Base-by-base conservation (phyloP, 2,888 invertebrate species). In the Sinhomidia bicolor region DNA sequence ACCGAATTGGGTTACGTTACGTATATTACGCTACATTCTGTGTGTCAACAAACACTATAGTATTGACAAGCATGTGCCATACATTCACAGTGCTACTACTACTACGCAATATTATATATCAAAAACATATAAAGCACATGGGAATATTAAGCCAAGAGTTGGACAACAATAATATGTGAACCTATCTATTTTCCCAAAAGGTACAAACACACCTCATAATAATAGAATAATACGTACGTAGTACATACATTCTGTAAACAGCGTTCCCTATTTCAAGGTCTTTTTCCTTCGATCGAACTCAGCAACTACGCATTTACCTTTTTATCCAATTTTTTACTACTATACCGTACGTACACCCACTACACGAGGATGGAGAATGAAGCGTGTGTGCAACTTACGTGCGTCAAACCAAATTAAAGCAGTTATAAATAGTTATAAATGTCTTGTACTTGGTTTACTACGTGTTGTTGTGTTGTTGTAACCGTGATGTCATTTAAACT, bases 261-360 rank as follows among this genome's bases (percentile, higher is more conserved):
- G 17, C 36, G 51, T 65, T 79, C 85, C 85, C 85, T 85, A 71
- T 78, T 79, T 85, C 85, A 85, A 85, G 85, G 85, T 65, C 79
- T 79, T 65, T 54, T 81, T 74, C 29, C 76, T 76, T 85, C 84
- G 76, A 76, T 85, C 76, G 84, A 76, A 76, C 20, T 62, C 60
- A 54, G 10, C 60, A 71, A 57, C 60, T 80, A 60, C 81, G 51
- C 60, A 51, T 51, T 65, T 17, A 54, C 80, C 54, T 78, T 47
- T 78, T 57, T 14, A n/a, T 26, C 41, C 29, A 20, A 57, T 20
- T 17, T 32, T 79, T 20, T 54, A 60, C 17, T 65, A n/a, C n/a
- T n/a, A n/a, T n/a, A n/a, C n/a, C n/a, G n/a, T 65, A 20, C 23
- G 1, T 6, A 29, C 65, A 65, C 32, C 32, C 65, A 32, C 65